A percentile compares a stretch with the other conserved stretches of the same genome.
Conservation (phyloP, 2,113 vertebrate species). For the Actenoides hombroni region DNA sequence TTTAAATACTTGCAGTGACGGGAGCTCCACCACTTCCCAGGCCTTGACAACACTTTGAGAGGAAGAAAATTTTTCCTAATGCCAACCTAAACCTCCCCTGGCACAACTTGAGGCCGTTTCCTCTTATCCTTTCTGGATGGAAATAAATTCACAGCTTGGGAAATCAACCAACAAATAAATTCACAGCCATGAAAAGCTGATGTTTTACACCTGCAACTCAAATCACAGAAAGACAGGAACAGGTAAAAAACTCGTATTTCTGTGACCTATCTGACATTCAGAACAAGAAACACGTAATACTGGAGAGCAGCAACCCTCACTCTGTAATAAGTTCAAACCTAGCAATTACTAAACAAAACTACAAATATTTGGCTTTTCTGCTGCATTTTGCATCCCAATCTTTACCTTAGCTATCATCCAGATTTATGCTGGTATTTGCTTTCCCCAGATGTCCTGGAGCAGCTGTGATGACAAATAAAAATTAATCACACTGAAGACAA, state of each 20-base stretch:
- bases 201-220: background rate
- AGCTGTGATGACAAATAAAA: slow-evolving; percentile 9
- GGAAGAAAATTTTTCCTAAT: background rate
- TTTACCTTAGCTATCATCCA: background rate
- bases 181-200: background rate
- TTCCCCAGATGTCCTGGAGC: background rate
- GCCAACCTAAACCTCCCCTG: background rate
- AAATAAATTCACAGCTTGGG: background rate
- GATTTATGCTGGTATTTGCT: background rate
- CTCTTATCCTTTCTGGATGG: background rate
- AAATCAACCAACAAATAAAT: background rate
- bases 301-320: background rate
- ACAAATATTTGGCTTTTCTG: background rate
- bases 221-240: background rate
- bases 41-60: background rate
- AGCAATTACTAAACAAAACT: background rate
- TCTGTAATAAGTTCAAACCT: background rate
- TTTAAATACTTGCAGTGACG: background rate
- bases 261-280: background rate
- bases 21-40: background rate
- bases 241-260: background rate
- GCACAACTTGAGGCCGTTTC: background rate
- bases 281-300: background rate
- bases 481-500: background rate
- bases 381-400: background rate